Base-by-base conservation (phyloP, 2,797 vertebrate genomes). In the Protonibea diacanthus region DNA sequence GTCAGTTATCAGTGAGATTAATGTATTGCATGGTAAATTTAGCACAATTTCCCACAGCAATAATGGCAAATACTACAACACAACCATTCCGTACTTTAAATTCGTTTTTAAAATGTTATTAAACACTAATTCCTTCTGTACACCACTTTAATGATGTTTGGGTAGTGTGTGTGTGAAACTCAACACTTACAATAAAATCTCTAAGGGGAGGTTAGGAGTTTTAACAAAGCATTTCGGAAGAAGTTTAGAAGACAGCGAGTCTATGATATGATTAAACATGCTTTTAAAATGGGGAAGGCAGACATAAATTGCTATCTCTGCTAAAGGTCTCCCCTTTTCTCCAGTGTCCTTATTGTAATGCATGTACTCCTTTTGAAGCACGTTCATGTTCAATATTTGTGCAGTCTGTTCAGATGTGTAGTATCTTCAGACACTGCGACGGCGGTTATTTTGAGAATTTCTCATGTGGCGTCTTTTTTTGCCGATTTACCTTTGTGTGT, bases 201-300 rank as follows among this genome's bases (percentile, higher is more conserved):
- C 72, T 59, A 14, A 25, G 57, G 53, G n/a, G n/a, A 60, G n/a
- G 40, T 63, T 23, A 51, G 33, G 9, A 42, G 33, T 53, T 0
- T 25, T 71, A 74, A 80, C n/a, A 33, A 58, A 33, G n/a, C 13
- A 80, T 48, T 44, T 65, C 29, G 51, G 63, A 68, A 68, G 25
- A 55, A 66, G 58, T 62, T 45, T 25, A 60, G 33, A 9, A 38
- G 33, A 29, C 29, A 6, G 29, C 1, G 42, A 49, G 11, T 62
- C 14, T 48, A 21, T 49, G 0, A 57, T 40, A 14, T 63, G 45
- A 67, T 53, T 48, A 33, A 62, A 62, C 61, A 4, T 40, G 11
- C 40, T 64, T 58, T 66, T 44, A 14, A 53, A 38, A 47, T 5
- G 2, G 25, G 12, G 6, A 23, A 7, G 15, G 59, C 38, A 11